phyloP scores from a whole-genome alignment of 2,113 vertebrate genomes.

The Jaculus jaculus region DNA sequence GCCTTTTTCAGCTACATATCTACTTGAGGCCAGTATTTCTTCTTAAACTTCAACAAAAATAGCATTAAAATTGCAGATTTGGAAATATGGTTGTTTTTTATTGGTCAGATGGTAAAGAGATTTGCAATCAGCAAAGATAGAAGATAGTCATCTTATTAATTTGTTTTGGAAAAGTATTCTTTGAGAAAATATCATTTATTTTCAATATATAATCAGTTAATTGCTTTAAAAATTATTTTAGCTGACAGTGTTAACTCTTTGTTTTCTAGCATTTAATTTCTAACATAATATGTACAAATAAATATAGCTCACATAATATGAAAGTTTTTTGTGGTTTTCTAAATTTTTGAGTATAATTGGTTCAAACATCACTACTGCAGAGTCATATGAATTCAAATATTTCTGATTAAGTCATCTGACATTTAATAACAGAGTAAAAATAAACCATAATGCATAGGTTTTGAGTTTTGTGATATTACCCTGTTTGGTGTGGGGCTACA shows the following conservation, averaged over 20 bases:
- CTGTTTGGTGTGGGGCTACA: background rate
- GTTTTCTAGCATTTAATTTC: background rate
- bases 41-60: background rate
- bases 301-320: background rate
- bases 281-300: background rate
- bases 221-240: background rate
- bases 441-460: background rate
- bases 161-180: conserved; percentile 37
- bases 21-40: background rate
- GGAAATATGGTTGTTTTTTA: background rate
- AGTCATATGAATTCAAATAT: background rate
- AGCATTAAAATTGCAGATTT: background rate
- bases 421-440: conserved; percentile 24
- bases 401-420: background rate
- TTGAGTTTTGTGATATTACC: background rate
- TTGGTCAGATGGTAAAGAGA: background rate
- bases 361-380: background rate
- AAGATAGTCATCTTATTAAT: background rate
- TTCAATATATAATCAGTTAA: background rate
- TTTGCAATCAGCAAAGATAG: background rate
- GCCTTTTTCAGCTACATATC: background rate
- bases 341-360: background rate
- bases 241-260: background rate
- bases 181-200: background rate
- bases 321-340: background rate